phyloP scores from a whole-genome alignment of 2,888 invertebrate genomes.

The Junonia oenone region DNA sequence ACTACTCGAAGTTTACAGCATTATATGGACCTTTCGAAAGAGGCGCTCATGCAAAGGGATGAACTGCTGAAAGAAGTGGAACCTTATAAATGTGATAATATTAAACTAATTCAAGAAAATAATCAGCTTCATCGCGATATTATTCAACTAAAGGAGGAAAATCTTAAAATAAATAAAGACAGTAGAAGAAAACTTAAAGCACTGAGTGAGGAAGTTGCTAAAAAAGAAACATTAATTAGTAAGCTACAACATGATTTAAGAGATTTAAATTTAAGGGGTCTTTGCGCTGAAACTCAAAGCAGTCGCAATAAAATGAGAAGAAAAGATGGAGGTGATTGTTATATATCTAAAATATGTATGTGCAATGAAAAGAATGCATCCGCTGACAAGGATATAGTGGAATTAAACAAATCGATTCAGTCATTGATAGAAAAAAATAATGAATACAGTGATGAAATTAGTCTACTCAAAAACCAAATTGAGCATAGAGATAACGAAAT shows the following conservation, averaged over 20 bases:
- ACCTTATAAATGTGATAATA: conserved; percentile 90
- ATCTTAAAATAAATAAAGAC: conserved; percentile 79
- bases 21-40: conserved; percentile 87
- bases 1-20: conserved; percentile 93
- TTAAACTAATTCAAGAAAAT: conserved; percentile 86
- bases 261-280: conserved; percentile 63
- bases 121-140: conserved; percentile 85
- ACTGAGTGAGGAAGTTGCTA: conserved; percentile 81
- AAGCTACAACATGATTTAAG: conserved; percentile 66
- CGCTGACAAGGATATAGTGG: conserved; percentile 62
- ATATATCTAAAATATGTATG: conserved; percentile 43
- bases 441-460: conserved; percentile 57
- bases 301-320: conserved; percentile 61
- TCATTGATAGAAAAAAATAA: conserved; percentile 65
- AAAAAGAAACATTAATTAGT: conserved; percentile 63
- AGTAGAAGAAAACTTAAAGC: conserved; percentile 81
- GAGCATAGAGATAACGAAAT: conserved; percentile 85
- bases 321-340: conserved; percentile 46
- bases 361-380: conserved; percentile 49
- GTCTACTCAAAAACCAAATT: conserved; percentile 58
- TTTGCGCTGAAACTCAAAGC: conserved; percentile 68
- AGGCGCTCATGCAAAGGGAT: conserved; percentile 84
- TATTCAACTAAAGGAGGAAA: conserved; percentile 82
- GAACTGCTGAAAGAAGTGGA: conserved; percentile 85
- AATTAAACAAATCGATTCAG: conserved; percentile 64